Evolutionary conservation across 2,888 invertebrate genomes (phyloP), one percentile per base, ranked within the genome.

Genomic region (Penaeus monodon): DNA sequence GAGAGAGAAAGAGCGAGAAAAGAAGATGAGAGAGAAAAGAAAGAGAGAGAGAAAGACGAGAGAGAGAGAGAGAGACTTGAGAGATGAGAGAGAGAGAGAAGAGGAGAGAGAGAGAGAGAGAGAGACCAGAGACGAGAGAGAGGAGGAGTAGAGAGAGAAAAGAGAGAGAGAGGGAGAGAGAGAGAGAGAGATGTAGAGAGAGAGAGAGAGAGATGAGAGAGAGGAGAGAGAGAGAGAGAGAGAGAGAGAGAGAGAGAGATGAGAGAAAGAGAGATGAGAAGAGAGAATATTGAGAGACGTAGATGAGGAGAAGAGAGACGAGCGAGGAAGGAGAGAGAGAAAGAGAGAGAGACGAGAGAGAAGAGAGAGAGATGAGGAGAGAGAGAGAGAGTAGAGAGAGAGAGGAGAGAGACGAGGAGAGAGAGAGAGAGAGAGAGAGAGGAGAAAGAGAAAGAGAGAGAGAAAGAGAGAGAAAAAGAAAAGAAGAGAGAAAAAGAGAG

Each of bases 11-110:
- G 33, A 33, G 33, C 1, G 33, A 33, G 33, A 33, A 3, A 33
- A 33, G 3, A 3, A 33, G 33, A 33, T 1, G 3, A 3, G 3
- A 3, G 3, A 3, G 3, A 3, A 33, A 3, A 3, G 3, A 3
- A 3, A 33, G 1, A 3, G 3, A 3, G 3, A 2, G 3, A 33
- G 33, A 33, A 3, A 33, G 33, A 33, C 2, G 3, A 3, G 33
- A 33, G 33, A 33, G 33, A 33, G 33, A 33, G 33, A 33, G 33
- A 33, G 33, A 33, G 33, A 33, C 3, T 1, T 2, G 33, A 1
- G 33, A 33, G 33, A 33, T 33, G 33, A 33, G 1, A 3, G 3
- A 3, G 3, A 33, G 33, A 33, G 33, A 33, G 33, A 33, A 3
- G 3, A 3, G 3, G 33, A 33, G 3, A 3, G 3, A 3, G 3